phyloP scores from a whole-genome alignment of 2,797 vertebrate genomes.

The Hypotaenidia okinawae region DNA sequence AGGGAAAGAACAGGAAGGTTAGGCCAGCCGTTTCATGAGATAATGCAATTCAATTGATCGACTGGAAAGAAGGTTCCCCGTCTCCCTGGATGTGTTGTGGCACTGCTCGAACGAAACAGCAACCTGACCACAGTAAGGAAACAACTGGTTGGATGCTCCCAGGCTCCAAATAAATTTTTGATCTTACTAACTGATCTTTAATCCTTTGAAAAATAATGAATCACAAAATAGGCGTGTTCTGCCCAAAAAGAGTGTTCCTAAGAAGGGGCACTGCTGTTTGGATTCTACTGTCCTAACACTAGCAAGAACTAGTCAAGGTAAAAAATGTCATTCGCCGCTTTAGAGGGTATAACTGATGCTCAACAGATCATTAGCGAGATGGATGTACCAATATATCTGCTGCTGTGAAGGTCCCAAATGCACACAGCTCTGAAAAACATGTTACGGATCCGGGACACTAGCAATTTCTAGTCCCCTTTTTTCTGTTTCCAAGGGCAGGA shows the following conservation, averaged over 20 bases:
- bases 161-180: neutral
- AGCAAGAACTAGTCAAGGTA: neutral
- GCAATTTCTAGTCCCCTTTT: slow-evolving; percentile 5
- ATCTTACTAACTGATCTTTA: neutral
- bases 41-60: neutral
- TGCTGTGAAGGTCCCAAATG: slow-evolving; percentile 58
- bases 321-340: slow-evolving; percentile 37
- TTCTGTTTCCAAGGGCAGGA: slow-evolving; percentile 20
- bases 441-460: neutral
- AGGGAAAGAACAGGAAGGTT: neutral
- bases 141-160: neutral
- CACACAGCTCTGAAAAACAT: slow-evolving; percentile 36
- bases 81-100: neutral
- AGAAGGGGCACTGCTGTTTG: neutral
- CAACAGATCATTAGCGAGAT: slow-evolving; percentile 60
- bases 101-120: neutral
- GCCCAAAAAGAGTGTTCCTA: neutral
- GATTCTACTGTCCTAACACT: neutral
- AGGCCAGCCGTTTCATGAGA: neutral
- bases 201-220: neutral
- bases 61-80: neutral
- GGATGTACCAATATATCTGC: slow-evolving; percentile 59
- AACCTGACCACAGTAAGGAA: neutral
- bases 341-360: slow-evolving; percentile 51
- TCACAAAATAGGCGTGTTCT: neutral